Conservation (phyloP, 2,113 vertebrate species). For the Gavialis gangeticus region DNA sequence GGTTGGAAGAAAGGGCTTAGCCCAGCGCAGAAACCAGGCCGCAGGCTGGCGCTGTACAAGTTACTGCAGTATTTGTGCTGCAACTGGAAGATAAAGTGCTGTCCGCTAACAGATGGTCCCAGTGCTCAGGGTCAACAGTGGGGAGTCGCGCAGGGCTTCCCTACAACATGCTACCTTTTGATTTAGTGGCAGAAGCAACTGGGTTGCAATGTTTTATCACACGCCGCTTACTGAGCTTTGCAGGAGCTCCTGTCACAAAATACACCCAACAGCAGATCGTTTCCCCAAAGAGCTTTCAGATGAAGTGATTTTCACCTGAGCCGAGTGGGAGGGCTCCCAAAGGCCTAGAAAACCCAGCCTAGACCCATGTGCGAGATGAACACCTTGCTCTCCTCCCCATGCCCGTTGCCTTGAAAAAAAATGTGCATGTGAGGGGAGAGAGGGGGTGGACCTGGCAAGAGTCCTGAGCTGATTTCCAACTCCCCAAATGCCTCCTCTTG, state of each 20-base stretch:
- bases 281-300: neutral
- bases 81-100: neutral
- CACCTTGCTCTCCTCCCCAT: neutral
- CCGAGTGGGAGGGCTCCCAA: too few relatives aligned
- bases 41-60: rapidly evolving
- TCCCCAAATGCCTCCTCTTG: neutral
- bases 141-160: neutral
- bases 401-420: too few relatives aligned
- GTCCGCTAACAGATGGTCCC: neutral
- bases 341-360: neutral
- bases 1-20: neutral
- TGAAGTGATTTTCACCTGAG: neutral
- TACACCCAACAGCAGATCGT: neutral
- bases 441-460: neutral
- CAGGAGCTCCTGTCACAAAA: neutral
- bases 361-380: neutral
- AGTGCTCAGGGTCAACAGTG: neutral
- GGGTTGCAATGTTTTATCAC: neutral
- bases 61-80: neutral
- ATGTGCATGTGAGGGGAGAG: neutral
- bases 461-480: neutral
- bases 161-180: neutral
- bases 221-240: neutral
- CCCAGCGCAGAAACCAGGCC: neutral
- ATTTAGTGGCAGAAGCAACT: neutral